phyloP scores from a whole-genome alignment of 2,113 vertebrate genomes.

The Nyctibius bracteatus region DNA sequence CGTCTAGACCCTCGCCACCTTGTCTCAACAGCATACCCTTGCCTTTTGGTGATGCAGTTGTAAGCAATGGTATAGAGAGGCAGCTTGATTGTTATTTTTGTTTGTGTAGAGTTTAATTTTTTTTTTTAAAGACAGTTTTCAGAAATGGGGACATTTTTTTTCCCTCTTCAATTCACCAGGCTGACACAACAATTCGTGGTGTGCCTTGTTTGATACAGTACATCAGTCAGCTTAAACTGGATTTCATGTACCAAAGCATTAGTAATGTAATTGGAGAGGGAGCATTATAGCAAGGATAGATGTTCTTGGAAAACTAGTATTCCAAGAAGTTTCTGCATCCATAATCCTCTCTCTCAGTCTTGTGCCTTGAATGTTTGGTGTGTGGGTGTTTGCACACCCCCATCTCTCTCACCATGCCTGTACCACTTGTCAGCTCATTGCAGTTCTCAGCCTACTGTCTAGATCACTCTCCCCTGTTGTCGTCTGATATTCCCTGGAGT shows the following conservation, averaged over 20 bases:
- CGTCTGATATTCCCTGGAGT: neutral
- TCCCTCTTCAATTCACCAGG: neutral
- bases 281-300: neutral
- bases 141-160: neutral
- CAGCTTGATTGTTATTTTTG: neutral
- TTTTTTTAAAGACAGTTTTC: constrained; percentile 28
- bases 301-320: neutral
- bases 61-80: neutral
- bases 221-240: neutral
- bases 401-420: neutral
- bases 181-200: neutral
- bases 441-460: neutral
- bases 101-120: neutral
- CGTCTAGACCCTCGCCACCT: neutral
- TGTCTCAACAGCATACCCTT: neutral
- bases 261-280: neutral
- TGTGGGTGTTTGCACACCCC: neutral
- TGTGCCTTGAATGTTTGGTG: neutral
- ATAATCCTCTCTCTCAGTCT: neutral
- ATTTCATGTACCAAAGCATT: neutral
- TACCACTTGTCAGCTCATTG: neutral
- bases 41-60: neutral
- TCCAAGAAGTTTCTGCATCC: neutral
- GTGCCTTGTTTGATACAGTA: neutral
- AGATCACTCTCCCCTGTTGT: neutral